Base-by-base conservation (phyloP, 1,140 invertebrate genomes). In the Heliconius hewitsoni region DNA sequence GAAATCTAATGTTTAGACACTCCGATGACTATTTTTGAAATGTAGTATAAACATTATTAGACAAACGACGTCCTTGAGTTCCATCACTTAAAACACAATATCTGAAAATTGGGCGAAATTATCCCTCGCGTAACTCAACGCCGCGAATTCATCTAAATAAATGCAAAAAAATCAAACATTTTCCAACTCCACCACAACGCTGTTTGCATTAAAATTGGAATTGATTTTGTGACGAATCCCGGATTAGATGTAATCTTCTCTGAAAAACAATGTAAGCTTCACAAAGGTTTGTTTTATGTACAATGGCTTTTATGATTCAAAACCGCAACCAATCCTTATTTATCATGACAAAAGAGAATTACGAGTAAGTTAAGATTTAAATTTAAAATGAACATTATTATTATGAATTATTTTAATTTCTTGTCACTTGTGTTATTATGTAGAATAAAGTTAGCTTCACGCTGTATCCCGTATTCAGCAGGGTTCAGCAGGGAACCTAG, bases 311-410 rank as follows among this genome's bases (percentile, higher is more conserved):
- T 50, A 52, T 34, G 55, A 74, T 55, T 74, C 50, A 39, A 42
- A 73, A 34, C 72, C 73, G 8, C 34, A 39, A 16, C 60, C 60
- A 66, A 74, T 37, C 73, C 73, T 37, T 74, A 74, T 74, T 74
- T 60, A 57, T 57, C 73, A 74, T 74, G 52, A 74, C 52, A 74
- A 60, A 74, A 60, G 73, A 23, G 30, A 74, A 60, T 60, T 60
- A 60, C 9, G 30, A 30, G 30, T 30, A 30, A 30, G 23, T 66
- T 66, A 66, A 66, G 27, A 30, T 66, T 66, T 66, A 66, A 66
- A 66, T 66, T 66, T 66, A 11, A 66, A 66, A 66, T 66, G 60
- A 4, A 66, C 23, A 16, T 30, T 30, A 30, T 66, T 66, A 30
- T 16, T 66, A 66, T 27, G 60, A 66, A 30, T 66, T 66, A 66